Percentiles rank a stretch among this genome's conserved stretches.
Evolutionary conservation across 2,113 vertebrate species (phyloP).

Genomic region (Phodopus roborovskii): DNA sequence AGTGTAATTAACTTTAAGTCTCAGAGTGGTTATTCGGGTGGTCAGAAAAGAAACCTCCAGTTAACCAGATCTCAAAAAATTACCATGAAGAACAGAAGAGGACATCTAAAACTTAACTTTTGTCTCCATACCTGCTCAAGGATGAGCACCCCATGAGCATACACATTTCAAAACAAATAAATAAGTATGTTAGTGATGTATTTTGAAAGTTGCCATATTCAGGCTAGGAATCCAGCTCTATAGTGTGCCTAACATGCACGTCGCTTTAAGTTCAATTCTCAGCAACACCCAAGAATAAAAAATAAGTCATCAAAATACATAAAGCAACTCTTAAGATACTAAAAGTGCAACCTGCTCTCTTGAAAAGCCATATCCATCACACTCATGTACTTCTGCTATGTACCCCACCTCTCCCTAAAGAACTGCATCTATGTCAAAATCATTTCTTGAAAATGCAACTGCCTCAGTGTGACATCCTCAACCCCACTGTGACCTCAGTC

Average conservation of each 20-base stretch:
- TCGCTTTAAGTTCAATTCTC: background rate
- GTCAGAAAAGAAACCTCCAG: no score
- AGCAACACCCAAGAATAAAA: background rate
- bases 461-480: background rate
- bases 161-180: background rate
- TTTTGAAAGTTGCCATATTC: background rate
- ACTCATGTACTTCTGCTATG: background rate
- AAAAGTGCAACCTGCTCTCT: no score
- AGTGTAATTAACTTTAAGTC: no score
- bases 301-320: background rate
- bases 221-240: background rate
- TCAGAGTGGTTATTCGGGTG: no score
- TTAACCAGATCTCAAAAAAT: background rate
- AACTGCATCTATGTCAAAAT: background rate
- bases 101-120: no score
- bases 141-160: background rate
- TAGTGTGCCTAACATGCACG: background rate
- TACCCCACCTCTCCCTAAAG: background rate
- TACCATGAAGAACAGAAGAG: background rate
- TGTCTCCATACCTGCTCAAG: background rate
- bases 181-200: background rate
- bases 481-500: background rate
- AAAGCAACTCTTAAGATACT: background rate
- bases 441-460: background rate
- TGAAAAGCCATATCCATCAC: background rate